Evolutionary conservation across 2,797 vertebrate species (phyloP), one percentile per base, ranked within the genome.

Genomic region (Falco biarmicus): DNA sequence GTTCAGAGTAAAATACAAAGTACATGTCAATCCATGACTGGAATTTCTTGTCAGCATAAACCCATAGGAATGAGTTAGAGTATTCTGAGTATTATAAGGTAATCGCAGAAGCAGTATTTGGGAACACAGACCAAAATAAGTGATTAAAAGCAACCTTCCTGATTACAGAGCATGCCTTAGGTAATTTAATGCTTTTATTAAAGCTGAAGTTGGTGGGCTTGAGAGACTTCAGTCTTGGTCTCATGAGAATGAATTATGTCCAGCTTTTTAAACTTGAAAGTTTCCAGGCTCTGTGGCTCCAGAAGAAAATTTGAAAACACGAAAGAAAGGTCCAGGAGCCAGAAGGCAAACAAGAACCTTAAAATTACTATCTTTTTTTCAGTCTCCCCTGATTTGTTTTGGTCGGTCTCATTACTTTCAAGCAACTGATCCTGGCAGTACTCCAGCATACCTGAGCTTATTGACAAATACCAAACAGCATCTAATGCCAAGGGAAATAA

Each of bases 291-390:
- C 45, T 69, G 8, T 31, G 21, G 19, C 73, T 92, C 87, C 81
- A 90, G 37, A 80, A 13, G 20, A 83, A 80, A 85, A 77, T 39
- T 10, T 59, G 32, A 57, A 88, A 74, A 82, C 7, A 57, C 5
- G 31, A 13, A 71, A 64, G 28, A 66, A 60, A 56, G 14, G 11
- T 32, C 34, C n/a, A 43, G 59, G 26, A 84, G 32, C 53, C 47
- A 92, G 60, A 96, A 92, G 66, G 56, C 50, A 89, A 96, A 87
- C 7, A 26, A 80, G 21, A 68, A 85, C 34, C 45, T 89, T 65
- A 80, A 79, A 51, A 84, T 57, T 28, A 74, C 25, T 56, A 14
- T 39, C 9, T 53, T 69, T 69, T 85, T 85, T 34, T 47, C 53
- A 50, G 10, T 45, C 56, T 94, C 29, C 21, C n/a, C 61, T 48